Conservation (phyloP, 2,888 invertebrate genomes). For the Brachypalpus laphriformis region DNA sequence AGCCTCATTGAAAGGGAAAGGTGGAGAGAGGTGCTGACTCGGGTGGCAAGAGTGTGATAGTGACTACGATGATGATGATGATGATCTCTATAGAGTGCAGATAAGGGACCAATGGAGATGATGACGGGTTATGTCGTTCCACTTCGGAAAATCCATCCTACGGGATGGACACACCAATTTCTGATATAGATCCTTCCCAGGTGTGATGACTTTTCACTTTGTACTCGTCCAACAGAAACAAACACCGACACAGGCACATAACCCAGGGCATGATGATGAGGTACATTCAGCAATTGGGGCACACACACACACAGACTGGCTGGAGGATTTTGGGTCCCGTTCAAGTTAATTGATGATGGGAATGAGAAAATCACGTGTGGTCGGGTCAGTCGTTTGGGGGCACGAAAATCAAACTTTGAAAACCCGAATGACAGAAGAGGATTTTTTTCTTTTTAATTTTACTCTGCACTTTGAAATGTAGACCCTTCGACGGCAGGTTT, state of each 20-base stretch:
- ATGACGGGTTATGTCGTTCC: slow-evolving; percentile 23
- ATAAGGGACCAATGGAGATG: background rate
- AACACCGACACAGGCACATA: background rate
- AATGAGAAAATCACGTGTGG: slow-evolving; percentile 56
- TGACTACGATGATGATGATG: slow-evolving; percentile 19
- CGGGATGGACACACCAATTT: slow-evolving; percentile 63
- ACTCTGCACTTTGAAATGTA: slow-evolving; percentile 32
- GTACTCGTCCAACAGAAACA: slow-evolving; percentile 9
- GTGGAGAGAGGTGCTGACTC: slow-evolving; percentile 45
- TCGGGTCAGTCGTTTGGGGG: slow-evolving; percentile 24
- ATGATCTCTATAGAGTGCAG: slow-evolving; percentile 49
- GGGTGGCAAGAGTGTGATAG: slow-evolving; percentile 33
- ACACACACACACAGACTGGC: background rate
- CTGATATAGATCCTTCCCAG: slow-evolving; percentile 60
- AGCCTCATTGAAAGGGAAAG: slow-evolving; percentile 48
- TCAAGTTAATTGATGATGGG: slow-evolving; percentile 69
- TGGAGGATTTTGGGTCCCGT: slow-evolving; percentile 23
- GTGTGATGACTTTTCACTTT: slow-evolving; percentile 71
- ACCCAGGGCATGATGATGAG: background rate
- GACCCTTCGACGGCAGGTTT: slow-evolving; percentile 55
- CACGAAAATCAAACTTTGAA: slow-evolving; percentile 52
- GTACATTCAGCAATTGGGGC: background rate
- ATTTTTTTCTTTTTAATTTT: slow-evolving; percentile 14
- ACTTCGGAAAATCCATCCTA: slow-evolving; percentile 40
- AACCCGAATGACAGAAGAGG: slow-evolving; percentile 34